phyloP scores from a whole-genome alignment of 2,888 invertebrate species.

The Orthosia gothica region DNA sequence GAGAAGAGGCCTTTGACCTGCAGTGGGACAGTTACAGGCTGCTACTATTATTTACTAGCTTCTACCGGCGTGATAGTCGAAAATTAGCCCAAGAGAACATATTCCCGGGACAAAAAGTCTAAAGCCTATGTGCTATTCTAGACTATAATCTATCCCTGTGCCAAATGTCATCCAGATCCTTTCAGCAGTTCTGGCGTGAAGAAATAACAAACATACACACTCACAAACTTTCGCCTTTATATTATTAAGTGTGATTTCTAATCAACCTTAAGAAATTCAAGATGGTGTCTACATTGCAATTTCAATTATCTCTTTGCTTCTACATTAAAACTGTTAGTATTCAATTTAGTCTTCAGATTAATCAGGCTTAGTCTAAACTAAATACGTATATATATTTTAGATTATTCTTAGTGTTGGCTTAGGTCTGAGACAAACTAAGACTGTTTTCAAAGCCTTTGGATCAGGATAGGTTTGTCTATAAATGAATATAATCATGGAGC shows the following conservation, averaged over 20 bases:
- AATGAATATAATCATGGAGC: constrained; percentile 32
- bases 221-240: no score
- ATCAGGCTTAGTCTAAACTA: constrained; percentile 40
- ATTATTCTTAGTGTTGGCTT: constrained; percentile 26
- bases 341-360: constrained; percentile 23
- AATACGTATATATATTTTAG: constrained; percentile 26
- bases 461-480: constrained; percentile 12
- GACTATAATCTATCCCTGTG: no score
- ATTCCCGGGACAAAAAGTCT: no score
- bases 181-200: no score
- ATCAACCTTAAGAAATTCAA: not conserved
- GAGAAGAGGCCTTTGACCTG: no score
- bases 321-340: not conserved
- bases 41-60: no score
- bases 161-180: no score
- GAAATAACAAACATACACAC: no score
- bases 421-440: constrained; percentile 10
- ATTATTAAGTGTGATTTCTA: not conserved
- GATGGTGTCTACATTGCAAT: not conserved
- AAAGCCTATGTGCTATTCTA: no score
- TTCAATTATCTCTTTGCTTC: constrained; percentile 7
- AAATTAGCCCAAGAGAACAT: no score
- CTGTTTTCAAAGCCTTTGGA: constrained; percentile 7
- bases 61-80: no score
- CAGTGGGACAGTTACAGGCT: no score